Evolutionary conservation across 2,888 invertebrate species (phyloP), one percentile per base, ranked within the genome.

Genomic region (Phyllotreta cruciferae): DNA sequence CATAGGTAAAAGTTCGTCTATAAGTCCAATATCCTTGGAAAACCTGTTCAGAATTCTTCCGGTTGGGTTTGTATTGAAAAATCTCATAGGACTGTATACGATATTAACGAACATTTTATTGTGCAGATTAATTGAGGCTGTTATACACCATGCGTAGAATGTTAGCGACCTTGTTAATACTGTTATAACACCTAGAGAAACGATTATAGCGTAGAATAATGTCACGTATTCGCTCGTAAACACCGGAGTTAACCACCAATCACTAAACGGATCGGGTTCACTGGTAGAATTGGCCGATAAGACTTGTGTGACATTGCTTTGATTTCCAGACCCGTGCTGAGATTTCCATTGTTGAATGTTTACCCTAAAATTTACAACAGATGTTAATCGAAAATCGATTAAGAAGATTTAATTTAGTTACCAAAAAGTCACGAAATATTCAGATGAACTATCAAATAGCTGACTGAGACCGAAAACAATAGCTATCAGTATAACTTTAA

Each of bases 391-490:
- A 24, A 24, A 3, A 24, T 24, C 4, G 24, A 24, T 24, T 24
- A 24, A 24, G 24, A 24, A 24, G 24, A 24, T 24, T 24, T 42
- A 50, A 38, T 8, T 10, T 44, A 75, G 81, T 82, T 71, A 88
- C 92, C 93, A 93, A 75, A 86, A 88, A 3, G 90, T 87, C 3
- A 93, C 85, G 83, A 92, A 94, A 81, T 88, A 92, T 78, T 94
- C 94, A 0, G 90, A 87, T 9, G 87, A 85, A 7, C 92, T 93
- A 0, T 90, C 91, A 45, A 89, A 80, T 10, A 64, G 35, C 56
- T 71, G 71, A 24, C 67, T 66, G 1, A 64, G 4, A 11, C 68
- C 8, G 56, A 73, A 71, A 34, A 64, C 49, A 34, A 88, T 70
- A 68, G 89, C 90, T 37, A 91, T 84, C n/a, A 60, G 34, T 2